These are phyloP conservation scores for Physocephala rufipes DNA, from an alignment of 2,888 invertebrate genomes.

Conservation along the genomic window DNA sequence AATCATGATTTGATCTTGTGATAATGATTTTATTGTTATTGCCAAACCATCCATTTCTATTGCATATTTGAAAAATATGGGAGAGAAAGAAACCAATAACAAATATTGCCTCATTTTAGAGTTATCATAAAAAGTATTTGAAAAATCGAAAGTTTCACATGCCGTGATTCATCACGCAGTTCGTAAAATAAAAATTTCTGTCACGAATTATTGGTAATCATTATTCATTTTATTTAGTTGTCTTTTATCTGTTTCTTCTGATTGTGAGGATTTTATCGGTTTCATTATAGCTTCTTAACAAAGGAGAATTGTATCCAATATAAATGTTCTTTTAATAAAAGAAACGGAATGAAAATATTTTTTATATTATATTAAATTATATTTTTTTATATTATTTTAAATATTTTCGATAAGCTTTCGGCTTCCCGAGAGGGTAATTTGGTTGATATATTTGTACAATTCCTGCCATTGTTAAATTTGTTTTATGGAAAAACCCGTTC, in stretches of 20 bases:
- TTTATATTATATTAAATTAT: too few relatives aligned
- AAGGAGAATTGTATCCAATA: not conserved
- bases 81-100: not conserved
- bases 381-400: too few relatives aligned
- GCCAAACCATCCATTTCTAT: too few relatives aligned
- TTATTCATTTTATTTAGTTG: not conserved
- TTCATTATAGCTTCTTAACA: not conserved
- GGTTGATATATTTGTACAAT: too few relatives aligned
- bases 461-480: too few relatives aligned
- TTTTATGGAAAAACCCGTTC: too few relatives aligned
- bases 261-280: not conserved
- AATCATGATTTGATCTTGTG: too few relatives aligned
- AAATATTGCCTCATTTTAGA: not conserved
- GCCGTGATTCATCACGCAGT: constrained; percentile 3
- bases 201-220: not conserved
- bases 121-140: too few relatives aligned
- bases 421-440: too few relatives aligned
- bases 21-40: not conserved
- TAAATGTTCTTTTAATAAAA: not conserved
- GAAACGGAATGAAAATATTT: too few relatives aligned
- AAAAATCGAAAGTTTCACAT: not conserved
- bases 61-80: not conserved
- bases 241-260: not conserved
- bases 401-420: too few relatives aligned
- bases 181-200: not conserved